Evolutionary conservation across 2,113 vertebrate species (phyloP), one percentile per base, ranked within the genome.

Genomic region (Takifugu bimaculatus): DNA sequence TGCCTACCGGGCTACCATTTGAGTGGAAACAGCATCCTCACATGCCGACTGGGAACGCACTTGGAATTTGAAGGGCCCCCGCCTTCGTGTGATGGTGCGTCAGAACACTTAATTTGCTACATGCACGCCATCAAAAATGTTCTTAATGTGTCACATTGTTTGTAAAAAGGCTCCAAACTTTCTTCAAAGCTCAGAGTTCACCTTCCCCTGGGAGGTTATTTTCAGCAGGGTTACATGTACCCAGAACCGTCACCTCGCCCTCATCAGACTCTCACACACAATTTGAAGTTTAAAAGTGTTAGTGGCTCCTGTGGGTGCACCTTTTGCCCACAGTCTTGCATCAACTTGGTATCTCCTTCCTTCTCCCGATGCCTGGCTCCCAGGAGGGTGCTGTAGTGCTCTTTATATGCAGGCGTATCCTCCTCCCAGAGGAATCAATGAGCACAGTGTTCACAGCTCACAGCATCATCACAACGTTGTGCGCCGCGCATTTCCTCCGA

Each of bases 61-160:
- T 91, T 98, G 5, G 94, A 98, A 81, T 98, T 98, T 52, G 93
- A 95, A 65, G 96, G 95, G 1, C 94, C 94, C 26, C 96, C 94
- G 0, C 96, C 96, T 2, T 91, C 94, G 0, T 98, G 96, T 68
- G 96, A 98, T 90, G 95, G 96, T 97, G 85, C 90, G 82, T 66
- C 3, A 10, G 35, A 39, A 4, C 35, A 11, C 7, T 39, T 10
- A 39, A 10, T 39, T 10, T 20, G 20, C 20, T 20, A 20, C 20
- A 20, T 20, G 20, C 20, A 20, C 20, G 20, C 4, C 35, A 39
- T 39, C n/a, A 48, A 48, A n/a, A 48, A 48, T 48, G 45, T 11
- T 39, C 35, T 39, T 39, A 11, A 10, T 39, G 35, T 39, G 35
- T 39, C 35, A 4, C 11, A 39, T 39, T 7, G 11, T 11, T 39